Evolutionary conservation across 2,113 vertebrate genomes (phyloP), one percentile per base, ranked within the genome.

Genomic region (Rhipidura dahli): DNA sequence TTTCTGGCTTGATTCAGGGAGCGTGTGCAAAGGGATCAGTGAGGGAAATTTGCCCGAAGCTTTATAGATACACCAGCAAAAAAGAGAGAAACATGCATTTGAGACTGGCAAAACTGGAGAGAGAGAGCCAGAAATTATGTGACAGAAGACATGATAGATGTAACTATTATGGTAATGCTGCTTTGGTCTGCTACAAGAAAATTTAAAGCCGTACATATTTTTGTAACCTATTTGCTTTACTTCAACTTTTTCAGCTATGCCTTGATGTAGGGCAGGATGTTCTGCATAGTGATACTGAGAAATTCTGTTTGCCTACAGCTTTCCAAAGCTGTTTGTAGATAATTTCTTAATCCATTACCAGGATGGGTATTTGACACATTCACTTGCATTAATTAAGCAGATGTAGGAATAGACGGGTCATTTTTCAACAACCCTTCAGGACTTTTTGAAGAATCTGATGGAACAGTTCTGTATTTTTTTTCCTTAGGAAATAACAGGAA

Each of bases 241-340:
- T 40, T 94, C 80, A 50, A 7, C 37, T 72, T 87, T 90, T 90
- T 84, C 61, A 79, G 69, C 65, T 84, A 28, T 40, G 40, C 54
- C 49, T 95, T 95, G 70, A 95, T 87, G 61, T 49, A 81, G 87
- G 73, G 93, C 56, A 86, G 80, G 50, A 47, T 76, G 59, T 96
- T 97, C 76, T 90, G 85, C 83, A 81, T 49, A 89, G 56, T 51
- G 45, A 83, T 85, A 68, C 39, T 44, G 86, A 91, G 66, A 96
- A 93, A 95, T 92, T 95, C 87, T 91, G 66, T 94, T 96, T 95
- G 72, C 94, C 83, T 94, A 91, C 80, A 97, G 90, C 86, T 96
- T 95, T 85, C 47, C n/a, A 76, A 92, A 83, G 66, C 70, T 87
- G 60, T 64, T 75, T 85, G 83, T 50, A 87, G 85, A 96, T 95